Percentiles rank a stretch among this genome's conserved stretches.
These are phyloP conservation scores for Diacarnus erythraeanus DNA, from an alignment of 37 sponge, comb jelly and placozoan species.

Conservation along the genomic window DNA sequence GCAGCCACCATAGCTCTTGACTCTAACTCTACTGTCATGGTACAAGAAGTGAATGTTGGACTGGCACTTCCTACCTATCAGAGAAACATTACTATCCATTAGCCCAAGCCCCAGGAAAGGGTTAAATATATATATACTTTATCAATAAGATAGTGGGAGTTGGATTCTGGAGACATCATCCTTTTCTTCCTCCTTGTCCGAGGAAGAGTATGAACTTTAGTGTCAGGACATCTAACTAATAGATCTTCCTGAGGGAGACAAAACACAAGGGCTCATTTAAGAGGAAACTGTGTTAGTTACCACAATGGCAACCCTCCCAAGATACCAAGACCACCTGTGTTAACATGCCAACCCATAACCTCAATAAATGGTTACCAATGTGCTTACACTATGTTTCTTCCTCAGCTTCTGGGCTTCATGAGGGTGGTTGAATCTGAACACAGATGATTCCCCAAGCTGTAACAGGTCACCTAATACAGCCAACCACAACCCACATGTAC, in stretches of 20 bases:
- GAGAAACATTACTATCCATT: background rate
- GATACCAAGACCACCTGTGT: too few species aligned
- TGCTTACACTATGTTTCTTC: conserved; percentile 23
- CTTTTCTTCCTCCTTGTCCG: conserved; percentile 1
- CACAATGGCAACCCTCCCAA: too few species aligned
- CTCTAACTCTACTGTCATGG: conserved; percentile 27
- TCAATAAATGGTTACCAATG: too few species aligned
- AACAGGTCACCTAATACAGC: conserved; percentile 36
- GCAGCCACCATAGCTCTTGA: background rate
- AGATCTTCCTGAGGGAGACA: background rate
- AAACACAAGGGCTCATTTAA: too few species aligned
- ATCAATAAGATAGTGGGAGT: background rate
- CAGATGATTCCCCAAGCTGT: conserved; percentile 50
- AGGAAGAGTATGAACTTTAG: background rate
- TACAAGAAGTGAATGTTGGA: conserved; percentile 16
- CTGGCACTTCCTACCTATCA: background rate
- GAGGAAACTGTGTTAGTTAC: too few species aligned
- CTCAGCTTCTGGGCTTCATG: conserved; percentile 59
- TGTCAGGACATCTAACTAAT: background rate
- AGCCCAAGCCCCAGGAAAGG: background rate
- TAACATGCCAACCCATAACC: too few species aligned
- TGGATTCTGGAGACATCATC: background rate
- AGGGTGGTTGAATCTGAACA: conserved; percentile 78
- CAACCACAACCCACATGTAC: background rate
- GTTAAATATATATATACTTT: background rate